A percentile compares a stretch with the other conserved stretches of the same genome.
phyloP scores from a whole-genome alignment of 2,797 vertebrate genomes.

The Capromys pilorides region DNA sequence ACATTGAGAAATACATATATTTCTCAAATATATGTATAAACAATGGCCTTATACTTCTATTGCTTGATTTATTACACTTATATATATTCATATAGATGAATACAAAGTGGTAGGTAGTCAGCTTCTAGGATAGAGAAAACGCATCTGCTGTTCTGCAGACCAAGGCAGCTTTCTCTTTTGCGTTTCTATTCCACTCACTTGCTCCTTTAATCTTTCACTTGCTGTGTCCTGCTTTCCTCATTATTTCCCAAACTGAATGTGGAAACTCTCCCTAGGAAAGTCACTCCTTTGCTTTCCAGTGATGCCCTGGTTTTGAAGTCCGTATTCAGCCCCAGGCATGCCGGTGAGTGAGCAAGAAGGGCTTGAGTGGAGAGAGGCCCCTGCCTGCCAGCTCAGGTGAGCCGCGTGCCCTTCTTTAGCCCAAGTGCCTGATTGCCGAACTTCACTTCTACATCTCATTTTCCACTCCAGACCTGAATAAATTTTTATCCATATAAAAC shows the following conservation, averaged over 20 bases:
- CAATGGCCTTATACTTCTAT: background rate
- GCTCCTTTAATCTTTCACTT: background rate
- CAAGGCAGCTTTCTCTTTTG: background rate
- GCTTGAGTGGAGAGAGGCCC: background rate
- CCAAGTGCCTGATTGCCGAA: background rate
- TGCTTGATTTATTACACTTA: background rate
- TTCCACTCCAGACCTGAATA: background rate
- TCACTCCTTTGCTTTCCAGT: background rate
- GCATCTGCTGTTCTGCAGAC: background rate
- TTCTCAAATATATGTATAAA: background rate
- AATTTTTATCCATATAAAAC: background rate
- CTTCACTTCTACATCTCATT: background rate
- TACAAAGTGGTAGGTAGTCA: background rate
- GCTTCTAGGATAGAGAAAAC: too few species aligned
- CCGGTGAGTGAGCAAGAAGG: background rate
- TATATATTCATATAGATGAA: background rate
- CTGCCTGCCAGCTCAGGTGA: fast-evolving
- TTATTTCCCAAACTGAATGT: background rate
- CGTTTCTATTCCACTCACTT: background rate
- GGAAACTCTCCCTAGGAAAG: background rate
- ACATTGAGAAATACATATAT: too few species aligned
- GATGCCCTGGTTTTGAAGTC: background rate
- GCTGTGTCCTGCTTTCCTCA: background rate
- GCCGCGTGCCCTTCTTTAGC: background rate
- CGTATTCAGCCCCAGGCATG: background rate